These are phyloP conservation scores for Trachemys scripta DNA, from an alignment of 2,113 vertebrate genomes.

Conservation along the genomic window DNA sequence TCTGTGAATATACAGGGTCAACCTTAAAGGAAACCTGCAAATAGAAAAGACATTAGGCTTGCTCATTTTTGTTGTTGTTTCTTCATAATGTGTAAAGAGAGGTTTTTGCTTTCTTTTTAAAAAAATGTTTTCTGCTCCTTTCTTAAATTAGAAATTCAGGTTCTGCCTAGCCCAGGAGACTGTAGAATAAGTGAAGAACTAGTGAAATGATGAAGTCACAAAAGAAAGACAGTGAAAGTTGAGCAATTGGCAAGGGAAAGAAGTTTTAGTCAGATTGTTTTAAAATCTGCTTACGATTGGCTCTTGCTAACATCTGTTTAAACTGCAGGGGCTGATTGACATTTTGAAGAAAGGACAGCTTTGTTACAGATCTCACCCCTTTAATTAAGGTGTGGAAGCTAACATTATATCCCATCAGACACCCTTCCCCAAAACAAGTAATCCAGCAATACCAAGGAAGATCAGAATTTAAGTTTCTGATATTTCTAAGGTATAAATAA, in stretches of 20 bases:
- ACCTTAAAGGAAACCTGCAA: rapidly evolving
- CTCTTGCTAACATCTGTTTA: not conserved
- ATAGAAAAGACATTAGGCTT: not conserved
- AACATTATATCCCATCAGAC: not conserved
- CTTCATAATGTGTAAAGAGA: not conserved
- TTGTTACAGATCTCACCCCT: not conserved
- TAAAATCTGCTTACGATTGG: not conserved
- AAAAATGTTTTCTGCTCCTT: not conserved
- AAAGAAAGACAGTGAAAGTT: not conserved
- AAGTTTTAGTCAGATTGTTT: not conserved
- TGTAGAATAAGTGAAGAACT: not conserved
- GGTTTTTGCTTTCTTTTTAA: not conserved
- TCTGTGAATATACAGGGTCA: not conserved
- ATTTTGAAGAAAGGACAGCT: not conserved
- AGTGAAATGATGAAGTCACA: not conserved
- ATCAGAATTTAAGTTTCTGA: not conserved
- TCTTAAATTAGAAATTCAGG: not conserved
- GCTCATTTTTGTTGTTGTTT: not conserved
- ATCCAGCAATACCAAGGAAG: not conserved
- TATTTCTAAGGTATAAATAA: slow-evolving; percentile 12
- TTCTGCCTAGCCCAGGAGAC: not conserved
- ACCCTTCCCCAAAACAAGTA: not conserved
- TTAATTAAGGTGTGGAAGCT: not conserved
- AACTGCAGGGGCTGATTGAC: not conserved
- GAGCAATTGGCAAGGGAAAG: not conserved